These are phyloP conservation scores for Centruroides vittatus DNA, from an alignment of 1,140 invertebrate genomes.

Conservation along the genomic window DNA sequence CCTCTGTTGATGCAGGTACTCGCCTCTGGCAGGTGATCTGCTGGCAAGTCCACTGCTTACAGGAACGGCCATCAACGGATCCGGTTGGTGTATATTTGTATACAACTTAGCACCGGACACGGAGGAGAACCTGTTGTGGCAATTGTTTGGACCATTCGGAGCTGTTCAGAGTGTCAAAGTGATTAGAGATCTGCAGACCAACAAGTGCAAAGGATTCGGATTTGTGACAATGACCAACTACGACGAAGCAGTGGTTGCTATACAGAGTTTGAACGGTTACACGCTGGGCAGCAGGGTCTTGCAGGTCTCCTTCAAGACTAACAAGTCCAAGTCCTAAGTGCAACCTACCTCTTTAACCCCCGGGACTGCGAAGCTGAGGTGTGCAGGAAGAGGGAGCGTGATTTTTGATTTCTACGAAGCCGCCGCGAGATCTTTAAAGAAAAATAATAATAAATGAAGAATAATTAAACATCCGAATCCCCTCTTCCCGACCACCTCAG, in stretches of 20 bases:
- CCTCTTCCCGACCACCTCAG: too few relatives aligned
- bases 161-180: constrained; percentile 97
- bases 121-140: constrained; percentile 96
- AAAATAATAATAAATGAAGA: too few relatives aligned
- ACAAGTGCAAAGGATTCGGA: constrained; percentile 99
- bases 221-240: constrained; percentile 99
- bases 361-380: too few relatives aligned
- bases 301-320: constrained; percentile 95
- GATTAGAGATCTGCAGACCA: constrained; percentile 91
- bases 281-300: constrained; percentile 91
- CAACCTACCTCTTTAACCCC: neutral
- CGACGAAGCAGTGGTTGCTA: constrained; percentile 93
- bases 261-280: constrained; percentile 95
- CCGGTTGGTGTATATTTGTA: constrained; percentile 97
- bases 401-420: too few relatives aligned
- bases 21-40: constrained; percentile 75
- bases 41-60: constrained; percentile 74
- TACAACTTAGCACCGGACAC: constrained; percentile 97
- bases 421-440: too few relatives aligned
- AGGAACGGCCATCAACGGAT: constrained; percentile 46
- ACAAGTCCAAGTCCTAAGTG: constrained; percentile 32
- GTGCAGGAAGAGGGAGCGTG: too few relatives aligned
- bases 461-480: too few relatives aligned
- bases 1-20: constrained; percentile 76
- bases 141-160: constrained; percentile 96